Base-by-base conservation (phyloP, 2,888 invertebrate genomes). In the Timema cristinae region DNA sequence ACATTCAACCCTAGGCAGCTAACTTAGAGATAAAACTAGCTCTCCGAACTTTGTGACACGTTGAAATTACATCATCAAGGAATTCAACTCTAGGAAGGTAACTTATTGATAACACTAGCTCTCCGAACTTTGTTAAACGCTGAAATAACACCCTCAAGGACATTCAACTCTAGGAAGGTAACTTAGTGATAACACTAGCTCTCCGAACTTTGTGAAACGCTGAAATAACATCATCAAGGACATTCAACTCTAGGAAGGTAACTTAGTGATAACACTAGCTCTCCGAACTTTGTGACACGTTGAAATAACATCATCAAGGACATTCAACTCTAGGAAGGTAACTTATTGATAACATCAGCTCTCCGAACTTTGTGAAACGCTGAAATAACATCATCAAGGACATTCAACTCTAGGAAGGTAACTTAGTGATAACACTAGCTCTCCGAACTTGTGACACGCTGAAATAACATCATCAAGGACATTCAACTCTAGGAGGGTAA, bases 201-300 rank as follows among this genome's bases (percentile, higher is more conserved):
- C 32, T 32, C 32, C 32, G 32, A 32, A 32, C 32, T 32, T 4
- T 32, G 32, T 32, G 32, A 1, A 1, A 4, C 32, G 32, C 32
- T 32, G 32, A 32, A 32, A 32, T 32, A 32, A 32, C 32, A 32
- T 32, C 1, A 4, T 32, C 32, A 32, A 32, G 32, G 85, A 69
- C 93, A 85, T 81, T 93, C 92, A 10, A 93, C 93, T 6, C 93
- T 93, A 16, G 93, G 93, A 74, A 93, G 84, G 79, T 93, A 93
- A 79, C 91, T 91, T 67, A 93, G 81, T 0, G 93, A 93, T 80
- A 93, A 92, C 89, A 93, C 88, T 32, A 93, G 83, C 80, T 93
- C 93, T 8, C 93, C 93, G 79, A 89, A 88, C 79, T 90, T 4
- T 32, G 32, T 32, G 32, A 1, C 32, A 4, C 32, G 32, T 4